phyloP scores from a whole-genome alignment of 2,113 vertebrate genomes.

The Thalassarche chlororhynchos region DNA sequence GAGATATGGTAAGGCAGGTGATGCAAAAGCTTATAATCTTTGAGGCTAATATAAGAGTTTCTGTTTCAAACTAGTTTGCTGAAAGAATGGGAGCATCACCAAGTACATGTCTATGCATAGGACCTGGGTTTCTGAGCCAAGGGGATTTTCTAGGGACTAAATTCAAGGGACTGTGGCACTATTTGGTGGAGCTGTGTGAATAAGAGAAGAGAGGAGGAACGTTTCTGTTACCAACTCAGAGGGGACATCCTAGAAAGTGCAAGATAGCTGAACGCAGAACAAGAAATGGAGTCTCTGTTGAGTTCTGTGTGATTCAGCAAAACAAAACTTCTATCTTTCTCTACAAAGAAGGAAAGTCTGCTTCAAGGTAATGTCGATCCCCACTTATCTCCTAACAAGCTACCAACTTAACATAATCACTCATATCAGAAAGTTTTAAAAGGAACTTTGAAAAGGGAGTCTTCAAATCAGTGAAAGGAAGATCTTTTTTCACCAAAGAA shows the following conservation, averaged over 20 bases:
- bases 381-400: background rate
- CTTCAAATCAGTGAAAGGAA: background rate
- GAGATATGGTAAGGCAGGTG: background rate
- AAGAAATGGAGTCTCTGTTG: background rate
- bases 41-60: background rate
- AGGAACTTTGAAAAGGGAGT: background rate
- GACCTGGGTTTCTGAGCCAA: background rate
- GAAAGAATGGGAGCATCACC: background rate
- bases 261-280: background rate
- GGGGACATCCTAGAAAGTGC: background rate
- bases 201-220: background rate
- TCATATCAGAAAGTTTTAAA: background rate
- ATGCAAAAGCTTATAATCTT: background rate
- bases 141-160: background rate
- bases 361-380: background rate
- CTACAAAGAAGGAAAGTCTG: background rate
- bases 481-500: background rate
- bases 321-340: background rate
- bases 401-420: background rate
- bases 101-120: background rate
- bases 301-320: background rate
- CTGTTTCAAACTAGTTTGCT: background rate
- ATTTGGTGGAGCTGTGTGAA: background rate
- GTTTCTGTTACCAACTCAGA: background rate
- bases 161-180: background rate